Evolutionary conservation across 2,888 invertebrate genomes (phyloP).

Genomic region (Anthophora plumipes): DNA sequence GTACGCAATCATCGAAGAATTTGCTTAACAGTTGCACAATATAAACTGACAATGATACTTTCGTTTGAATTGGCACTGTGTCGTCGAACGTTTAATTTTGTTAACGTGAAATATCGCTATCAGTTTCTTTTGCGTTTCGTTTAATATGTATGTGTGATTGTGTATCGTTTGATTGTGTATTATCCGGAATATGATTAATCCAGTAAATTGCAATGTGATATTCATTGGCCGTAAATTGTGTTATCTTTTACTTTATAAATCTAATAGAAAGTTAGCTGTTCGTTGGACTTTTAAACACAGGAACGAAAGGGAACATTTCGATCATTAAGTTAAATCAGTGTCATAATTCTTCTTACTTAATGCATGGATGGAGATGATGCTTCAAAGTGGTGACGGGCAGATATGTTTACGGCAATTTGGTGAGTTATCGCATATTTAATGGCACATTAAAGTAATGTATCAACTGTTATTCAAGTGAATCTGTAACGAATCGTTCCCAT

Average conservation of each 20-base stretch:
- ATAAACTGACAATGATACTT: neutral
- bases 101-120: neutral
- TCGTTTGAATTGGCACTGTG: constrained; percentile 13
- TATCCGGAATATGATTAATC: constrained; percentile 22
- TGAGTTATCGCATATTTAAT: constrained; percentile 66
- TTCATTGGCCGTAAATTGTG: constrained; percentile 27
- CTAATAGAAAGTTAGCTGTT: constrained; percentile 33
- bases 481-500: constrained; percentile 4
- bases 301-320: constrained; percentile 28
- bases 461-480: constrained; percentile 6
- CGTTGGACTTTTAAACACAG: constrained; percentile 3
- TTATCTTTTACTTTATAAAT: constrained; percentile 6
- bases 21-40: constrained; percentile 15
- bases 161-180: constrained; percentile 6
- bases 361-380: constrained; percentile 73
- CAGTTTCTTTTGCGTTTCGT: neutral
- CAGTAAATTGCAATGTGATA: constrained; percentile 16
- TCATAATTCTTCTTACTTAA: constrained; percentile 50
- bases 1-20: constrained; percentile 13
- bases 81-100: constrained; percentile 12
- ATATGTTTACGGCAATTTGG: constrained; percentile 75
- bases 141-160: neutral
- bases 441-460: constrained; percentile 2
- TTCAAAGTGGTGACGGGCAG: constrained; percentile 70
- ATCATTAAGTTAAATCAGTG: constrained; percentile 53